These are phyloP conservation scores for Eumacrocentrus americanus DNA, from an alignment of 2,888 invertebrate species.

Conservation along the genomic window DNA sequence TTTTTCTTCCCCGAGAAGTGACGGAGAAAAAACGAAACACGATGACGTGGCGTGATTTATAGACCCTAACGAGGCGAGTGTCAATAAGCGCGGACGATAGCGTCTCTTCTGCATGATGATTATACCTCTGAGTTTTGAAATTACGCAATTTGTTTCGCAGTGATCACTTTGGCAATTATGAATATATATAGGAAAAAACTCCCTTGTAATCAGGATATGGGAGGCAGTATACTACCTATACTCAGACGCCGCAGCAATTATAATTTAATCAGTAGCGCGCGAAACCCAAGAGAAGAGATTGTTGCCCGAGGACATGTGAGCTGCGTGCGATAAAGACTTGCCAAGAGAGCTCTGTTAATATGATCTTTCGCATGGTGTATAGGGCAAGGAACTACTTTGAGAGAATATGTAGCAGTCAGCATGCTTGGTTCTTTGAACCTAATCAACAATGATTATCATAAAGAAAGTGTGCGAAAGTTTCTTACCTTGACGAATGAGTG, in stretches of 20 bases:
- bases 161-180: conserved; percentile 5
- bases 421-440: conserved; percentile 17
- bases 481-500: conserved; percentile 60
- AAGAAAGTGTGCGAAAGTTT: not conserved
- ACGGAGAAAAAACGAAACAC: not conserved
- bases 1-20: not conserved
- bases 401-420: conserved; percentile 21
- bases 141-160: not conserved
- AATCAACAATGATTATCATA: not conserved
- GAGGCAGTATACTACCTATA: not conserved
- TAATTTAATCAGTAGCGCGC: conserved; percentile 26
- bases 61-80: not conserved
- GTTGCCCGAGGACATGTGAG: conserved; percentile 10
- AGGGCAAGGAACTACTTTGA: conserved; percentile 15
- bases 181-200: not conserved
- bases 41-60: conserved; percentile 9
- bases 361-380: conserved; percentile 8
- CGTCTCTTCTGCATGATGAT: too few species aligned
- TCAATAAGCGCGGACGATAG: not conserved
- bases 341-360: conserved; percentile 8
- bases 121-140: not conserved
- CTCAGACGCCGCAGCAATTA: conserved; percentile 17
- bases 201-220: not conserved
- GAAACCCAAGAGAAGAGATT: conserved; percentile 16
- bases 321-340: conserved; percentile 1